Base-by-base conservation (phyloP, 2,113 vertebrate species). In the Nansenia antarctica region DNA sequence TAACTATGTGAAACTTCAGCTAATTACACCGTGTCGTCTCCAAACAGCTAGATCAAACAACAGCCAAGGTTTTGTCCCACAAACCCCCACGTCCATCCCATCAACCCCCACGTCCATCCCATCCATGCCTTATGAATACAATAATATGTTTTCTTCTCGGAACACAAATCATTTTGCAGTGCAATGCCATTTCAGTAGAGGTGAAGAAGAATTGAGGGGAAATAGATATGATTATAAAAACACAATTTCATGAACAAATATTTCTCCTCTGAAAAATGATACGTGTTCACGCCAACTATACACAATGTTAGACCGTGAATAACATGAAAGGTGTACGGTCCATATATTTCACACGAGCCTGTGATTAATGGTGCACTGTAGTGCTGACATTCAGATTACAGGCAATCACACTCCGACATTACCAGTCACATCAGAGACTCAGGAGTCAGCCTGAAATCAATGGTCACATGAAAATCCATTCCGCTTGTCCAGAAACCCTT, bases 371-470 rank as follows among this genome's bases (percentile, higher is more conserved):
- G 24, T 62, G 64, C 73, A 76, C 82, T 75, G 67, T 68, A 81
- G 77, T 63, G 72, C 67, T 80, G 81, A 86, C 73, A 85, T 89
- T 90, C 85, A 86, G 72, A 88, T 72, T 72, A 80, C 55, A 83
- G 81, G 67, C 65, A 66, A 37, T 77, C 78, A 76, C 30, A 83
- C 24, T 24, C 59, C 71, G 35, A 53, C 76, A 87, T 77, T 86
- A 83, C 83, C 79, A 82, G 65, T 78, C 85, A 82, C 66, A 72
- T 77, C 66, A 78, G 81, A 86, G 89, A 83, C 60, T 63, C 45
- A 80, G 83, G 89, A 90, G 75, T 37, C 7, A 80, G 63, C 76
- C 66, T 88, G 84, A 86, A 92, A 90, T 91, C 73, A 87, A 47
- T 79, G 72, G 72, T 82, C 20, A 24, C 85, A 65, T 65, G 45